A percentile compares a stretch with the other conserved stretches of the same genome.
phyloP scores from a whole-genome alignment of 2,113 vertebrate species.

The Apteryx owenii region DNA sequence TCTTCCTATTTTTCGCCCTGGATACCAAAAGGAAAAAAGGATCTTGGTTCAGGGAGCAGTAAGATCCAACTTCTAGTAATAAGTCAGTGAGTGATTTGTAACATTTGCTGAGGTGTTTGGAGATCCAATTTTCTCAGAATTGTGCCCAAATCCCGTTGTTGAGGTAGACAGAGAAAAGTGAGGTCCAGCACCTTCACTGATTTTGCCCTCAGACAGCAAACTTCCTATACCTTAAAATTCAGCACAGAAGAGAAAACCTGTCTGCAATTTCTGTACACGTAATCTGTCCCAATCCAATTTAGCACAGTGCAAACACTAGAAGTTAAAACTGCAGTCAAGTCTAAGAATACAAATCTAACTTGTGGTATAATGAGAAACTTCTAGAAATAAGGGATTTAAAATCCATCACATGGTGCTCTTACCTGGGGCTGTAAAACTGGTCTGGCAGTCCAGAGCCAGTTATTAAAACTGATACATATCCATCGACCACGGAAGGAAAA shows the following conservation, averaged over 20 bases:
- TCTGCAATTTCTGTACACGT: neutral
- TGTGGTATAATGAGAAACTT: neutral
- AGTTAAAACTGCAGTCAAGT: neutral
- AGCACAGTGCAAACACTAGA: neutral
- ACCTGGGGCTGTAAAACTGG: neutral
- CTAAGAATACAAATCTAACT: neutral
- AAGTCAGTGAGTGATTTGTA: neutral
- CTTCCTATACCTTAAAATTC: neutral
- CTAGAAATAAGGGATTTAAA: neutral
- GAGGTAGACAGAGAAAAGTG: neutral
- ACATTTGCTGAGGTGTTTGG: rapidly evolving
- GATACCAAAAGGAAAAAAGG: neutral
- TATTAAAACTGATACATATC: neutral
- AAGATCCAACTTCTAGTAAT: neutral
- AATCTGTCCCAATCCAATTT: neutral
- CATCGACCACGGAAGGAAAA: neutral
- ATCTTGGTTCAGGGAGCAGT: neutral
- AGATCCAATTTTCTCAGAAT: neutral
- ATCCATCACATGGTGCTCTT: neutral
- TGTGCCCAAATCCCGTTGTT: neutral
- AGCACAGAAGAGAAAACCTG: neutral
- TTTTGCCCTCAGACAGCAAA: neutral
- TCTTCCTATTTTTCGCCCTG: neutral
- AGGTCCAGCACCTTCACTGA: neutral
- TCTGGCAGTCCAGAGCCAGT: neutral